A percentile compares a stretch with the other conserved stretches of the same genome.
Conservation (phyloP, 2,113 vertebrate species). For the Apteryx owenii region DNA sequence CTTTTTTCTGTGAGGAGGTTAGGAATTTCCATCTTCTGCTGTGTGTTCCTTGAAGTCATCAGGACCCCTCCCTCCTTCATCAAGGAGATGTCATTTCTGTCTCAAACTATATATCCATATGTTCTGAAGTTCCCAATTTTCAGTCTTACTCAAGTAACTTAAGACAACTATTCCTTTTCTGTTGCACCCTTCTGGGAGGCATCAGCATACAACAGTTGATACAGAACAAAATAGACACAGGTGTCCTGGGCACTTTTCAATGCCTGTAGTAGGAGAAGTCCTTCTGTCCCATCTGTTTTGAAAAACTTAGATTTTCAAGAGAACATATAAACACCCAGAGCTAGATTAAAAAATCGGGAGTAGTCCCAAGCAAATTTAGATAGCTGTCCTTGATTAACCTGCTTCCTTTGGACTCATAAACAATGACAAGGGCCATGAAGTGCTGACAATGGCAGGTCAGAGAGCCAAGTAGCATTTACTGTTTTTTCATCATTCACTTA, state of each 20-base stretch:
- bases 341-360: not conserved
- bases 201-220: not conserved
- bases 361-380: not conserved
- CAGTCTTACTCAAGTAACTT: not conserved
- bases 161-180: not conserved
- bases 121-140: not conserved
- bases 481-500: not conserved
- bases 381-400: conserved; percentile 20
- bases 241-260: not conserved
- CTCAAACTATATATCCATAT: not conserved
- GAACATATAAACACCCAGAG: not conserved
- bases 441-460: not conserved
- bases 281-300: not conserved
- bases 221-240: not conserved
- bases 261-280: not conserved
- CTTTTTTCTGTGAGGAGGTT: not conserved
- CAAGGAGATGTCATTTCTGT: not conserved
- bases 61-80: not conserved
- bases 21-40: not conserved
- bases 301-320: not conserved
- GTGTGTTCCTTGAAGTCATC: no score
- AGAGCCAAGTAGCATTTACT: not conserved
- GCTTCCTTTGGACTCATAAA: not conserved
- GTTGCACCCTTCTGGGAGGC: not conserved
- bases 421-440: not conserved